phyloP scores from a whole-genome alignment of 2,113 vertebrate species.

The Stercorarius parasiticus region DNA sequence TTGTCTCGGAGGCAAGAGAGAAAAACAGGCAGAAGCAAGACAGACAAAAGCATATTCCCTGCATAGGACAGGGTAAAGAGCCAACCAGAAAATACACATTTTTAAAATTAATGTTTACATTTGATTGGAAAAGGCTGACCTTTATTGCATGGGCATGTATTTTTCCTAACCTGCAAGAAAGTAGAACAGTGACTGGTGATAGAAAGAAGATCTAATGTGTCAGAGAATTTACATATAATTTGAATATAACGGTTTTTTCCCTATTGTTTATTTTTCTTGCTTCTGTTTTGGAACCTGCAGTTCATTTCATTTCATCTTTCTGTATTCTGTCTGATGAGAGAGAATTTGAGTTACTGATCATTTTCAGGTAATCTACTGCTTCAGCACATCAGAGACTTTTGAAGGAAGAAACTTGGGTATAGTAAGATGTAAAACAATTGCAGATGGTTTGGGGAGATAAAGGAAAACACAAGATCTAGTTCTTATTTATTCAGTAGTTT shows the following conservation, averaged over 20 bases:
- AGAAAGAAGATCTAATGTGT: background rate
- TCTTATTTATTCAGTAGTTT: background rate
- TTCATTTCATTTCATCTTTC: background rate
- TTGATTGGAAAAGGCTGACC: background rate
- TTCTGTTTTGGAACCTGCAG: background rate
- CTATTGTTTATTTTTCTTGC: background rate
- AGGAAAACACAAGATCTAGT: background rate
- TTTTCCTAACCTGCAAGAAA: background rate
- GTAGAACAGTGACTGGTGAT: background rate
- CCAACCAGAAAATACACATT: background rate
- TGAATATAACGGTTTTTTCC: fast-evolving
- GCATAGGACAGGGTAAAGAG: background rate
- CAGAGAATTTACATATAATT: background rate
- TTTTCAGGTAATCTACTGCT: background rate
- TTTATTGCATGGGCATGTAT: background rate
- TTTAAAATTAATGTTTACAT: background rate
- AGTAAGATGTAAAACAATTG: background rate
- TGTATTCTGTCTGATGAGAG: background rate
- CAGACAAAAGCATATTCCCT: background rate
- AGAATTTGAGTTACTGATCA: background rate
- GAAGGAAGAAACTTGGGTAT: background rate
- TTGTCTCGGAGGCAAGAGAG: background rate
- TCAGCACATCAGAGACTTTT: background rate
- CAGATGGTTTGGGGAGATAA: background rate
- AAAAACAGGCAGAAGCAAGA: background rate